Conservation (phyloP, 2,113 vertebrate genomes). For the Myrmophylax atrothorax region DNA sequence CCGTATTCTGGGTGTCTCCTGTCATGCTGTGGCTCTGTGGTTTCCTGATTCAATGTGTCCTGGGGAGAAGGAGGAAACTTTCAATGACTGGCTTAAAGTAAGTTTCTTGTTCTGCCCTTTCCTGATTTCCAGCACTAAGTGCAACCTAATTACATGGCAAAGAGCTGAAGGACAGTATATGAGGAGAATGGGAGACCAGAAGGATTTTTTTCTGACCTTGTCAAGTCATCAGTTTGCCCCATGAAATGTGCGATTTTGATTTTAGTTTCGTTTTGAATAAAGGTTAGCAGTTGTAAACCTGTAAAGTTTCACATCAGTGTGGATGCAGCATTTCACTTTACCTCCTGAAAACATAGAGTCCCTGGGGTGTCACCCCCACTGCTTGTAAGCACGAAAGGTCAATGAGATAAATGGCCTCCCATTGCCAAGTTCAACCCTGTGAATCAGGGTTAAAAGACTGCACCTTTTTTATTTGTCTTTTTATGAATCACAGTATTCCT, state of each 20-base stretch:
- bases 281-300: background rate
- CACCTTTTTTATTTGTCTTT: background rate
- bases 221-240: background rate
- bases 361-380: background rate
- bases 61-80: background rate
- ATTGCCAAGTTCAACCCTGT: background rate
- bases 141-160: fast-evolving
- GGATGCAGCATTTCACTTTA: background rate
- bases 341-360: background rate
- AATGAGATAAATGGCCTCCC: background rate
- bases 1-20: background rate
- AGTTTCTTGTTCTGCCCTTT: background rate
- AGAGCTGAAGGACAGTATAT: fast-evolving
- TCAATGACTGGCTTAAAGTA: background rate
- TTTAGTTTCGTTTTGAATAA: background rate
- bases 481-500: background rate
- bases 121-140: background rate
- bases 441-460: background rate
- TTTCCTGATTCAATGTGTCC: background rate
- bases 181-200: background rate
- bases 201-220: background rate
- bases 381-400: background rate
- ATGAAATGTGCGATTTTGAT: fast-evolving
- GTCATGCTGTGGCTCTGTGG: background rate
- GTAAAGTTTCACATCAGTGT: background rate